Base-by-base conservation (phyloP, 2,797 vertebrate species). In the Enteromius mattozi region DNA sequence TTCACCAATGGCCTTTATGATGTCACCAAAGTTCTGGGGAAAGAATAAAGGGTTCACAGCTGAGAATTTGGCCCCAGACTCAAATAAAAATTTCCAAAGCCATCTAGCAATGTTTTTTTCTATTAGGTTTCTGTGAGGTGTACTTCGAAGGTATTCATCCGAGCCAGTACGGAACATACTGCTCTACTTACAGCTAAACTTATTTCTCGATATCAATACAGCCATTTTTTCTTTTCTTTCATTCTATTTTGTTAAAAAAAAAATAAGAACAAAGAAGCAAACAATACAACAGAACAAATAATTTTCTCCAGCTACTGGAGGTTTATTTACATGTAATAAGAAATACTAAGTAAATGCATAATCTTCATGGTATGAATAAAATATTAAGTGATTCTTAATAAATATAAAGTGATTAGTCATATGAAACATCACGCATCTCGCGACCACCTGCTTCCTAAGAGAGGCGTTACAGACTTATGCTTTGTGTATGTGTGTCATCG, bases 21-120 rank as follows among this genome's bases (percentile, higher is more conserved):
- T 65, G 49, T 59, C 63, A 65, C 40, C 42, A 80, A 63, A 45
- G 78, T 70, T 84, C 81, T 84, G 84, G 42, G 54, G 84, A 88
- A 82, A 42, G 42, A 74, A 80, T 69, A 85, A 76, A 86, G 79
- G 80, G 42, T 81, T 76, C 27, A 63, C 84, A 81, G 81, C 68
- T 79, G 86, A 24, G 30, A 75, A 84, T 86, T 76, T 65, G 10
- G 54, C 45, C 21, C 4, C 3, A 8, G 47, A 27, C 56, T 37
- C 10, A 69, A 56, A 61, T 4, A 56, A 33, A 75, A 66, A 66
- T 27, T 30, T 80, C 24, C 35, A 54, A 56, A 45, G n/a, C 49
- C 45, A 40, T 61, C 40, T 16, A 81, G 35, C 35, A 71, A 45
- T 59, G 35, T n/a, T 54, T 13, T 49, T 71, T 71, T 59, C n/a